Evolutionary conservation across 1,140 invertebrate species (phyloP), one percentile per base, ranked within the genome.

Genomic region (Drusus annulatus): DNA sequence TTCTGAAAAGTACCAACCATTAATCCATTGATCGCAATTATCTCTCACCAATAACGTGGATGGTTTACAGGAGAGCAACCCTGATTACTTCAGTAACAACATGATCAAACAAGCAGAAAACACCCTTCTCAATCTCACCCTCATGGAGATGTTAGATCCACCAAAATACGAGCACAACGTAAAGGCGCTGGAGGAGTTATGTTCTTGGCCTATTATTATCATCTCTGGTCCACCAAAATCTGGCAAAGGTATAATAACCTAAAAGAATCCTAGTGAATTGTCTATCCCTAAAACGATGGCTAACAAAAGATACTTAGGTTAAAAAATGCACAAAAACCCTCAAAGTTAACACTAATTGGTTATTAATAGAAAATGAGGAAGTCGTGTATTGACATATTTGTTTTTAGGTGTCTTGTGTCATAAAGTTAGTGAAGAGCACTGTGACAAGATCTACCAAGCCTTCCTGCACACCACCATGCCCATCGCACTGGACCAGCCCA

Each of bases 401-500:
- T 71, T 21, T 19, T 7, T 21, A 89, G 88, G 87, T 45, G 74
- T 80, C 3, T 80, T 89, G n/a, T 83, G 84, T 0, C 87, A 87
- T 25, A 86, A 85, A 3, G 84, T 89, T 0, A 86, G 84, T 16
- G 31, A 51, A n/a, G 85, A 87, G 79, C 87, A 84, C 80, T 84
- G 79, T 65, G 78, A 85, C 6, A 85, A 87, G 69, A 79, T 88
- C 60, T 81, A 87, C 80, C 73, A 87, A 6, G 87, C 84, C 0
- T 45, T 76, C 2, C 85, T 85, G 36, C 88, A 89, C 78, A 89
- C 88, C 5, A 89, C 88, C 3, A 86, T 86, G 0, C 19, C 15
- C 3, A 84, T 81, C 78, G 7, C 28, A 52, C 19, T 63, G 19
- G 21, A 13, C 17, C 19, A 77, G 36, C 87, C 88, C 76, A 81